These are phyloP conservation scores for Albula goreensis DNA, from an alignment of 2,113 vertebrate genomes.

Conservation along the genomic window DNA sequence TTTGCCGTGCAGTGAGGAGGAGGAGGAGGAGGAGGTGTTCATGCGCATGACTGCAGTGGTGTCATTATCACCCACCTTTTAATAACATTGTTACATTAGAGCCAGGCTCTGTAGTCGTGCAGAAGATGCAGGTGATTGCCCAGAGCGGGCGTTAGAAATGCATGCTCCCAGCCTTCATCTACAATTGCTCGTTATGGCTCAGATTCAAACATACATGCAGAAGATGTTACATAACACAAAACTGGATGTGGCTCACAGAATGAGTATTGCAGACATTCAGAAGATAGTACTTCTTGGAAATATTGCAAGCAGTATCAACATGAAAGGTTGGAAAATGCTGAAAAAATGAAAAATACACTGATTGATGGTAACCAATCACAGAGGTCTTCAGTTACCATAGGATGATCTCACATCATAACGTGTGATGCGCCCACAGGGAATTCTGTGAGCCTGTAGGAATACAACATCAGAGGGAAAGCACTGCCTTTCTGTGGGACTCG, in stretches of 20 bases:
- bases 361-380: neutral
- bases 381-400: neutral
- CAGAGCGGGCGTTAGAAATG: neutral
- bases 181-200: neutral
- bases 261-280: neutral
- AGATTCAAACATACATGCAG: neutral
- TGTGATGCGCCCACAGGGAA: neutral
- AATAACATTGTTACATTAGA: slow-evolving; percentile 18
- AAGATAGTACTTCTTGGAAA: neutral
- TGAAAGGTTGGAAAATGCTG: neutral
- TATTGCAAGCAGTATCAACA: neutral
- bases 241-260: neutral
- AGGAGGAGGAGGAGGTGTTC: slow-evolving; percentile 4
- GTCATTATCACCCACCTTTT: slow-evolving; percentile 18
- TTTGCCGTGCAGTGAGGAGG: slow-evolving; percentile 6
- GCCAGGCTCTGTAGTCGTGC: neutral
- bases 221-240: neutral
- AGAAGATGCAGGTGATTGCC: neutral
- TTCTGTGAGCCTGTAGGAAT: neutral
- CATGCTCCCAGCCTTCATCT: neutral
- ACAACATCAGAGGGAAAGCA: neutral
- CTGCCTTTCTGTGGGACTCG: neutral
- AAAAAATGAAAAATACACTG: slow-evolving; percentile 11
- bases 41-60: neutral
- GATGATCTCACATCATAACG: slow-evolving; percentile 15